These are phyloP conservation scores for Corvus cornix DNA, from an alignment of 2,113 vertebrate genomes.

Conservation along the genomic window DNA sequence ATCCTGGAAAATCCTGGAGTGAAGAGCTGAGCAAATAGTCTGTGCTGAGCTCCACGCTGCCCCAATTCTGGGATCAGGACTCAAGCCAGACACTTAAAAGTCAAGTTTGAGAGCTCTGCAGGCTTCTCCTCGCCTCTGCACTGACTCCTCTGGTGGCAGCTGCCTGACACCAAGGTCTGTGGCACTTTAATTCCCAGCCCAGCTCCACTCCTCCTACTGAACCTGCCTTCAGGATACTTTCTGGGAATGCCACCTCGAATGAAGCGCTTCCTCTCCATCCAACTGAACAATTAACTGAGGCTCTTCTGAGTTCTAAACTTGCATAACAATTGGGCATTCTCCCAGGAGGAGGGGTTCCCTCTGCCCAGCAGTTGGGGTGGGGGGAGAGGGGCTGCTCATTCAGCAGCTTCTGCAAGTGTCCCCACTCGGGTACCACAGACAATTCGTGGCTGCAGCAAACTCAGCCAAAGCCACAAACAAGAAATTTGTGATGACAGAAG, in stretches of 20 bases:
- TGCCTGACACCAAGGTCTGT: background rate
- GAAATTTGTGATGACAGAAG: background rate
- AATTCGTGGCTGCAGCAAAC: background rate
- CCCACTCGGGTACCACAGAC: background rate
- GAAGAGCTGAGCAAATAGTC: background rate
- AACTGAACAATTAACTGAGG: background rate
- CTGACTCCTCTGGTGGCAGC: background rate
- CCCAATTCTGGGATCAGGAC: background rate
- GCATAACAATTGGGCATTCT: background rate
- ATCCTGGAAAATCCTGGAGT: background rate
- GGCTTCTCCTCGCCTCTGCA: background rate
- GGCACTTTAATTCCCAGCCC: background rate
- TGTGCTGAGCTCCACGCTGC: background rate
- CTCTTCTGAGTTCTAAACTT: background rate
- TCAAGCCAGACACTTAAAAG: background rate
- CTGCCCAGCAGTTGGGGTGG: background rate
- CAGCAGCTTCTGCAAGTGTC: background rate
- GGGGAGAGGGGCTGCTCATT: background rate
- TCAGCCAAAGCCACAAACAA: background rate
- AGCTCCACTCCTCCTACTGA: background rate
- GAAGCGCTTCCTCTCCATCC: background rate
- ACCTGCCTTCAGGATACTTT: fast-evolving
- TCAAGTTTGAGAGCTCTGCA: background rate
- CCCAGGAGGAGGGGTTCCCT: background rate
- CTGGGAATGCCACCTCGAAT: background rate